phyloP scores from a whole-genome alignment of 2,888 invertebrate species.

The Tricholauxania praeusta region DNA sequence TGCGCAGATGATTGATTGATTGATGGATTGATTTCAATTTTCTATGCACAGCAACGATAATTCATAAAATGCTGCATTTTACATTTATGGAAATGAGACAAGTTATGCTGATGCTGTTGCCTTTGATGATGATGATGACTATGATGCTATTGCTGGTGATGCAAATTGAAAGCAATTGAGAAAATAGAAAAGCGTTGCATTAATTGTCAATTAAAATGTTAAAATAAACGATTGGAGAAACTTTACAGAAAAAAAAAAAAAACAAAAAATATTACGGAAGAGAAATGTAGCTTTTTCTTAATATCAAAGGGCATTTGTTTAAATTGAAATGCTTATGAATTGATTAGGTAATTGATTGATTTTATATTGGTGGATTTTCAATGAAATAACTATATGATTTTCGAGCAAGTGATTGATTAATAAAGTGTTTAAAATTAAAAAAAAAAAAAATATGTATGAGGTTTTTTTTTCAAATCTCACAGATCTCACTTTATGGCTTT shows the following conservation, averaged over 20 bases:
- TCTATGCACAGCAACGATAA: constrained; percentile 23
- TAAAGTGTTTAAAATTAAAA: no score
- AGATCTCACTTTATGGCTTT: no score
- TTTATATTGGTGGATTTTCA: no score
- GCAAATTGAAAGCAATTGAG: constrained; percentile 4
- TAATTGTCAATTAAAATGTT: constrained; percentile 23
- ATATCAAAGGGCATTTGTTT: no score
- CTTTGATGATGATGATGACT: neutral
- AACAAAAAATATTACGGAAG: no score
- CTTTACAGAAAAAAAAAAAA: neutral
- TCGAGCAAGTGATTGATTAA: no score
- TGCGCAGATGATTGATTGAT: constrained; percentile 28
- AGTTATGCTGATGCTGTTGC: neutral
- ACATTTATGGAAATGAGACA: constrained; percentile 11
- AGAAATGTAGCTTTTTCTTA: no score
- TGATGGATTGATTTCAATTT: constrained; percentile 41
- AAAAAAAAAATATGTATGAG: no score
- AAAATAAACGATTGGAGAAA: neutral
- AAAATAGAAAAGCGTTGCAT: constrained; percentile 19
- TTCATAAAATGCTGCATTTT: constrained; percentile 17
- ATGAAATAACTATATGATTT: no score
- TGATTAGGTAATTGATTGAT: no score
- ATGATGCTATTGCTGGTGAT: neutral
- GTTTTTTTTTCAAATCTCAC: no score
- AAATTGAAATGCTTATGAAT: no score